Evolutionary conservation across 1,140 invertebrate species (phyloP), one percentile per base, ranked within the genome.

Genomic region (Grapholita molesta): DNA sequence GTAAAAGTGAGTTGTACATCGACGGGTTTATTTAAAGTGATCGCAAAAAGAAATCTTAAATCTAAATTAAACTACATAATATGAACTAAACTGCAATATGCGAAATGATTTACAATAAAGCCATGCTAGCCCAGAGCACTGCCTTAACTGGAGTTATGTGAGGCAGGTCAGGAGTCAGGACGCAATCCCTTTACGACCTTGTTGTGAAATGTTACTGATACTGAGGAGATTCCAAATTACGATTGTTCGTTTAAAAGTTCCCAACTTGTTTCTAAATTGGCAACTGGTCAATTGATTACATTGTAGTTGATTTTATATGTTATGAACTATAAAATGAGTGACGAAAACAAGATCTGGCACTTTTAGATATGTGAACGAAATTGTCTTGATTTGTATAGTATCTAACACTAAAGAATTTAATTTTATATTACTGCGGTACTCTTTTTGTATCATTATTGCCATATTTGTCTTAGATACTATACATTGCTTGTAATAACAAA

Each of bases 121-220:
- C 25, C 12, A 61, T 61, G 55, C 55, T 61, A 61, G 28, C 55
- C 55, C 25, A 15, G 30, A 61, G 8, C 12, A 61, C 55, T 61
- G 25, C 55, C 24, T 25, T 18, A 61, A 61, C 24, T 61, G 55
- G 11, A 61, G 55, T 61, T 61, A 28, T 30, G 55, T 61, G 55
- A 30, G 55, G 55, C 55, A 61, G 55, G 55, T 61, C 55, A 61
- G 55, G 23, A 61, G 55, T 30, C 25, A 61, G 55, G 12, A 61
- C 5, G 23, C 12, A 52, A 11, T 28, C 23, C 25, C 25, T 61
- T 61, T 61, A 61, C 24, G 55, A 61, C 24, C 11, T 61, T 61
- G 55, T 61, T 61, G 25, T 61, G 55, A 61, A 61, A 61, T 61
- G 55, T 61, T 61, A 61, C 55, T 28, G 25, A 61, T 61, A 61